Evolutionary conservation across 2,797 vertebrate genomes (phyloP).

Genomic region (Knipowitschia caucasica): DNA sequence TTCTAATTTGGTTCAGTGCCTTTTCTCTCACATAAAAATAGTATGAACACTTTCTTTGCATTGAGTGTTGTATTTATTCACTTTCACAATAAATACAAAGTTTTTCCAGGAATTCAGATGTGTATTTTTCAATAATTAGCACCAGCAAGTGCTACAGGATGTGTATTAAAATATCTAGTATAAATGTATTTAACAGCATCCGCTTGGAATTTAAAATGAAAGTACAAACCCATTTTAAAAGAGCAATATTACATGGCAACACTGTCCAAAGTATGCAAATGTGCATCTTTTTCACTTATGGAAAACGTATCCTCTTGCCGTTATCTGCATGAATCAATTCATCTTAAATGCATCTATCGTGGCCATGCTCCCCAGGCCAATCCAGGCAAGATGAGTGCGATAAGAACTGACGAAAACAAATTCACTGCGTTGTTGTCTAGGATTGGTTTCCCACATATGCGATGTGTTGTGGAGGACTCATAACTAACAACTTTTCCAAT

Average conservation of each 20-base stretch:
- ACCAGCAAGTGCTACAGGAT: neutral
- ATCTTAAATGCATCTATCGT: too few species aligned
- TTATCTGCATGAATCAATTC: too few species aligned
- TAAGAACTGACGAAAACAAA: slow-evolving; percentile 88
- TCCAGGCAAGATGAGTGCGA: slow-evolving; percentile 86
- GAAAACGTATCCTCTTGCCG: too few species aligned
- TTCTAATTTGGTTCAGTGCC: slow-evolving; percentile 80
- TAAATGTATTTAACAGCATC: neutral
- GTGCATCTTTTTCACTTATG: too few species aligned
- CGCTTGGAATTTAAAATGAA: neutral
- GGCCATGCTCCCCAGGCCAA: slow-evolving; percentile 87
- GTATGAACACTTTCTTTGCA: slow-evolving; percentile 47
- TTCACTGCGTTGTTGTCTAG: slow-evolving; percentile 96
- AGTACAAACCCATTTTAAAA: neutral
- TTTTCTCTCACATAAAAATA: slow-evolving; percentile 79
- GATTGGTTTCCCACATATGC: slow-evolving; percentile 90
- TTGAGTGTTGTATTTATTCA: neutral
- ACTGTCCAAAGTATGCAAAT: too few species aligned
- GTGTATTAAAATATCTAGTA: neutral
- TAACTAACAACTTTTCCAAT: slow-evolving; percentile 86
- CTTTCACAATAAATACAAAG: neutral
- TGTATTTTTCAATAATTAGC: neutral
- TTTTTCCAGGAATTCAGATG: neutral
- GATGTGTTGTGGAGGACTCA: slow-evolving; percentile 73
- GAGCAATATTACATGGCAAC: too few species aligned